Conservation (phyloP, 2,113 vertebrate species). For the Lates calcarifer region DNA sequence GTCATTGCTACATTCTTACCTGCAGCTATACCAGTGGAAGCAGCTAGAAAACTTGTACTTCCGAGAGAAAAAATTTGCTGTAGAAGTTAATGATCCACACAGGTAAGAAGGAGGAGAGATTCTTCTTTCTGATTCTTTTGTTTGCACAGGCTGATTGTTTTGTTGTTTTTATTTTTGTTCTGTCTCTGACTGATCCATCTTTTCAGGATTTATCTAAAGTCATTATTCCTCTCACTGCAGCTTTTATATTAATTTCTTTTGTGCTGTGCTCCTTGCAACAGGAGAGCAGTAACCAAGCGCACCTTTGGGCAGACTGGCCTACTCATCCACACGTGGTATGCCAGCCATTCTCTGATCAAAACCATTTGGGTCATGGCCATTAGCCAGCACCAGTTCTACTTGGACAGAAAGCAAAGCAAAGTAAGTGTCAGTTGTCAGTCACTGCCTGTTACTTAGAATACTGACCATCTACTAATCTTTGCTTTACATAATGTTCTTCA, state of each 20-base stretch:
- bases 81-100: constrained; percentile 97
- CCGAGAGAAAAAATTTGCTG: constrained; percentile 98
- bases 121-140: not conserved
- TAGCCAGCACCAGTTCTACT: constrained; percentile 99
- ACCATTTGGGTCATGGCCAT: constrained; percentile 99
- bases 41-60: constrained; percentile 99
- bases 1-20: constrained; percentile 29
- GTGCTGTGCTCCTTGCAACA: constrained; percentile 60
- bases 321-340: constrained; percentile 98
- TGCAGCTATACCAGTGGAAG: constrained; percentile 97
- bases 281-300: constrained; percentile 94
- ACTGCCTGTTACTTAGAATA: not conserved
- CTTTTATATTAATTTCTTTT: not conserved
- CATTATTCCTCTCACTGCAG: not conserved
- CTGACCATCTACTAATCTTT: not conserved
- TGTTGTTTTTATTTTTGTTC: not conserved
- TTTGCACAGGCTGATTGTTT: not conserved
- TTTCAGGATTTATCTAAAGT: not conserved
- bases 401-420: constrained; percentile 99
- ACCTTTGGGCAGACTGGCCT: constrained; percentile 96
- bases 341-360: constrained; percentile 96
- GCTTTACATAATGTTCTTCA: not conserved
- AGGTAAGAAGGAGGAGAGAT: constrained; percentile 85
- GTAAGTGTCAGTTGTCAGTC: constrained; percentile 82
- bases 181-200: not conserved